Evolutionary conservation across 2,113 vertebrate genomes (phyloP).

Genomic region (Otolemur garnettii): DNA sequence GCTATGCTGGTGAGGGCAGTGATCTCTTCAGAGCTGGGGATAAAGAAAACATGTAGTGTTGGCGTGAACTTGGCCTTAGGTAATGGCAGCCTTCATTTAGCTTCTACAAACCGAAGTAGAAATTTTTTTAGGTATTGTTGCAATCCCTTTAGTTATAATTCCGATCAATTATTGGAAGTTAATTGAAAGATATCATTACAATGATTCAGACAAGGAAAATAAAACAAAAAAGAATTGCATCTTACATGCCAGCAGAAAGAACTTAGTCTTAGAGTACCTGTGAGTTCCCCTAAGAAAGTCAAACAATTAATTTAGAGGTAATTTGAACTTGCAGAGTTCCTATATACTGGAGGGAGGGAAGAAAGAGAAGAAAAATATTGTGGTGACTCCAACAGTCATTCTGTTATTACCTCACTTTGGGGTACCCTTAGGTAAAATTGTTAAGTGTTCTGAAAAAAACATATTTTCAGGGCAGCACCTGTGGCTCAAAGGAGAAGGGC

Average conservation of each 20-base stretch:
- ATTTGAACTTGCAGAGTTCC: not conserved
- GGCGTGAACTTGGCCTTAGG: not conserved
- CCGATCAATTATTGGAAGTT: not conserved
- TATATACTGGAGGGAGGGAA: not conserved
- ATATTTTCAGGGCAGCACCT: too few species aligned
- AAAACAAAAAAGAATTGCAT: not conserved
- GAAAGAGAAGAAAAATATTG: not conserved
- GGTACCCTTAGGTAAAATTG: not conserved
- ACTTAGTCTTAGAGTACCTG: not conserved
- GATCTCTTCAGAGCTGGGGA: not conserved
- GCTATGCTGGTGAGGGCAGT: not conserved
- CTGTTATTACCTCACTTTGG: not conserved
- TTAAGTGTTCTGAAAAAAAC: not conserved
- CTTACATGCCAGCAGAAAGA: not conserved
- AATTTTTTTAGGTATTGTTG: not conserved
- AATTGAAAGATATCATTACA: not conserved
- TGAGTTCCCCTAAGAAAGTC: not conserved
- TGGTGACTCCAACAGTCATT: not conserved
- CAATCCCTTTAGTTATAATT: not conserved
- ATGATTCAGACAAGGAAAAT: not conserved
- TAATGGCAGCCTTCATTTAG: not conserved
- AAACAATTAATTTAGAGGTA: slow-evolving; percentile 3
- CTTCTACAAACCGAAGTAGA: not conserved
- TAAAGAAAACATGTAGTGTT: not conserved
- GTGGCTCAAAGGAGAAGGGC: too few species aligned